Evolutionary conservation across 2,113 vertebrate genomes (phyloP).

Genomic region (Leucosticte australis): DNA sequence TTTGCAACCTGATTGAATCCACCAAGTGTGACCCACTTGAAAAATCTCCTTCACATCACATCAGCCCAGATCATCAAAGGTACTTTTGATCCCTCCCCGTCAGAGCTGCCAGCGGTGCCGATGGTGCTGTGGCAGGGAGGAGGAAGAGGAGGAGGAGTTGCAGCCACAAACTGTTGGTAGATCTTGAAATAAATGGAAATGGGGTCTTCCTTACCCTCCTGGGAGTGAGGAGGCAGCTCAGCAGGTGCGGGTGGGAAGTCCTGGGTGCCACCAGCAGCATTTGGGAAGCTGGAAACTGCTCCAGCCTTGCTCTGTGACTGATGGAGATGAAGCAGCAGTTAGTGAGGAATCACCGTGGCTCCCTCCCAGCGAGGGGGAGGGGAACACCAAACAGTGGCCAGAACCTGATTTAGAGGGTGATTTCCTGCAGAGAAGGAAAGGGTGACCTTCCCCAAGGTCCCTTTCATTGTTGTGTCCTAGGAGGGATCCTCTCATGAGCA

Average conservation of each 20-base stretch:
- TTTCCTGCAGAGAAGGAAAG: neutral
- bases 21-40: neutral
- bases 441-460: neutral
- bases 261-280: neutral
- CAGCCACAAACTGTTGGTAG: neutral
- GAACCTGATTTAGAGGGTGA: neutral
- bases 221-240: neutral
- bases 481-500: neutral
- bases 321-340: neutral
- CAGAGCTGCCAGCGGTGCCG: accelerated
- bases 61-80: neutral
- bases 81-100: neutral
- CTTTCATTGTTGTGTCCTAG: neutral
- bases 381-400: neutral
- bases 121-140: neutral
- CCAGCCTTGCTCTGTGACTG: accelerated
- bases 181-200: neutral
- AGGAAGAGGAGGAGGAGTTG: neutral
- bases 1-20: neutral
- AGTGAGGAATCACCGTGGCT: neutral
- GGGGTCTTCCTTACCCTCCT: neutral
- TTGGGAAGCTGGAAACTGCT: accelerated
- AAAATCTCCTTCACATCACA: neutral
- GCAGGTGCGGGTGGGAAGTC: neutral
- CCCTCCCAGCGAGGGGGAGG: too few species aligned